Evolutionary conservation across 2,797 vertebrate genomes (phyloP).

Genomic region (Tenualosa ilisha): DNA sequence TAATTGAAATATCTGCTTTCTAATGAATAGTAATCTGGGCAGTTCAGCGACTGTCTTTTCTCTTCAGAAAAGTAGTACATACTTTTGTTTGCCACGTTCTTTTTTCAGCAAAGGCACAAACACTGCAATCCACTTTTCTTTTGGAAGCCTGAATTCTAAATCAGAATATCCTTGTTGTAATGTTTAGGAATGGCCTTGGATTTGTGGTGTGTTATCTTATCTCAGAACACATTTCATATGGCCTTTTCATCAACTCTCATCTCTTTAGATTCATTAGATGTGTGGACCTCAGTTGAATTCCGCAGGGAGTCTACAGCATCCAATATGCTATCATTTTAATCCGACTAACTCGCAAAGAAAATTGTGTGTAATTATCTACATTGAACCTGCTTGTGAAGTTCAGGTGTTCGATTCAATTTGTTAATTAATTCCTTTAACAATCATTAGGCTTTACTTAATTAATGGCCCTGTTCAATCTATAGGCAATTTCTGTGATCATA

Average conservation of each 20-base stretch:
- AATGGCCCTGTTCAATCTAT: conserved; percentile 66
- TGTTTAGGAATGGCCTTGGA: no score
- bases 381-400: not conserved
- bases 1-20: not conserved
- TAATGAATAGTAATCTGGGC: no score
- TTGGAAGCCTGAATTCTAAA: no score
- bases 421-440: conserved; percentile 67
- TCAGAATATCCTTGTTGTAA: no score
- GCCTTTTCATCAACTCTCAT: not conserved
- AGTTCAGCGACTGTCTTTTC: no score
- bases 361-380: not conserved
- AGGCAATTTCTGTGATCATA: conserved; percentile 69
- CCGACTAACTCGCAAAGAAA: not conserved
- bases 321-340: not conserved
- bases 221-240: not conserved
- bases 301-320: not conserved
- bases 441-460: conserved; percentile 68
- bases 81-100: no score
- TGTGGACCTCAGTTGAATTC: not conserved
- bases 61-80: no score
- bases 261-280: not conserved
- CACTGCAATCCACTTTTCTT: no score
- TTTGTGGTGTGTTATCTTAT: no score
- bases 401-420: conserved; percentile 51
- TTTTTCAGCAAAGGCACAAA: no score